Evolutionary conservation across 2,888 invertebrate genomes (phyloP), one percentile per base, ranked within the genome.

Genomic region (Parnassius glacialis): DNA sequence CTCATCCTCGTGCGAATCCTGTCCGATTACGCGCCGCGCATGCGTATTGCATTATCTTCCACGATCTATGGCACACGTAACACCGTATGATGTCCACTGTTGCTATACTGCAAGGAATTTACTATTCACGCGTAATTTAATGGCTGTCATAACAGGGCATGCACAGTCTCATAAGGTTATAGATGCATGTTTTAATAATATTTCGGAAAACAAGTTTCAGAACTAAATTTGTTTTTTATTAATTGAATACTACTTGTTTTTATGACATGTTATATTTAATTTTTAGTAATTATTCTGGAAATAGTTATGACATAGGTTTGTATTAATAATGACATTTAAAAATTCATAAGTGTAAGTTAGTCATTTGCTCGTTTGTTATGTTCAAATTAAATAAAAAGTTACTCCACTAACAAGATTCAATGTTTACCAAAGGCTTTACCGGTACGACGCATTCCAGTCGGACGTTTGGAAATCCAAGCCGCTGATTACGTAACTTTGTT

Each of bases 1-100:
- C 79, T 82, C 77, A 72, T 75, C 81, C 79, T 80, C 88, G 88
- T 88, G 89, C 90, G 90, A 90, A 90, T 89, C 90, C 87, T 88
- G 87, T 80, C 83, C 80, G 83, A 86, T 85, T 87, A 89, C 87
- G 87, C 87, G 88, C 75, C 76, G 79, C 85, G 90, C 89, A 88
- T 90, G 85, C 85, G 84, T 86, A 89, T 84, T 79, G 80, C 85
- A 81, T 82, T 85, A 86, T 84, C 84, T 81, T 83, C 78, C 74
- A 76, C 74, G 76, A 75, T 78, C 81, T 81, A 80, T 77, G 76
- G 75, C 70, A 73, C 75, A 78, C 75, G 78, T 75, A 76, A 78
- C 78, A 57, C 50, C 59, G 59, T 60, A 74, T 70, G 71, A 68
- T 13, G 47, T 74, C 70, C 70, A 72, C 76, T 73, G 73, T 70